Conservation (phyloP, 2,888 invertebrate species). For the Amitus sp. region DNA sequence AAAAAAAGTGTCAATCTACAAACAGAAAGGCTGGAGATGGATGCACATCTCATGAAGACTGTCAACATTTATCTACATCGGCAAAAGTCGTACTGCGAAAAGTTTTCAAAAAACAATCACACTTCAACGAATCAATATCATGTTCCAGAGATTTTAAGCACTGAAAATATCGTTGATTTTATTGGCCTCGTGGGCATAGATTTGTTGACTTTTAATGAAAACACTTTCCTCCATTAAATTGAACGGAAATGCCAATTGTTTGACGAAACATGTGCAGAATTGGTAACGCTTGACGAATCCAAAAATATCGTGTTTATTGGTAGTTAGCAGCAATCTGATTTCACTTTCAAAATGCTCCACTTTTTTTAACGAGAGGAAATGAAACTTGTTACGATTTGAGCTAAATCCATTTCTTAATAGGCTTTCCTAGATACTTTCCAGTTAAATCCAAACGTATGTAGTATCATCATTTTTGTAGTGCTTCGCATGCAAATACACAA, state of each 20-base stretch:
- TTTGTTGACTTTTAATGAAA: neutral
- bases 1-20: neutral
- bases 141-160: neutral
- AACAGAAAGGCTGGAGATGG: too few species aligned
- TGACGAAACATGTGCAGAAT: neutral
- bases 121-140: neutral
- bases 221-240: neutral
- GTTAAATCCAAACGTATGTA: slow-evolving; percentile 15
- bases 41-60: neutral
- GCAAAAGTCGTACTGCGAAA: neutral
- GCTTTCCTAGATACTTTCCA: slow-evolving; percentile 16
- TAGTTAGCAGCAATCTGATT: too few species aligned
- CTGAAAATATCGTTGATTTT: neutral
- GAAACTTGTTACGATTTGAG: slow-evolving; percentile 17
- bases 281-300: neutral
- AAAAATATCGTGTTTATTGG: too few species aligned
- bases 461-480: slow-evolving; percentile 11
- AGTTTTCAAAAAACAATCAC: neutral
- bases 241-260: neutral
- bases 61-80: neutral
- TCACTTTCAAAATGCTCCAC: neutral
- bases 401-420: slow-evolving; percentile 20
- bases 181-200: neutral
- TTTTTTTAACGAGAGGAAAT: neutral
- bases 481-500: slow-evolving; percentile 6